Base-by-base conservation (phyloP, 2,797 vertebrate genomes). In the Discoglossus pictus region DNA sequence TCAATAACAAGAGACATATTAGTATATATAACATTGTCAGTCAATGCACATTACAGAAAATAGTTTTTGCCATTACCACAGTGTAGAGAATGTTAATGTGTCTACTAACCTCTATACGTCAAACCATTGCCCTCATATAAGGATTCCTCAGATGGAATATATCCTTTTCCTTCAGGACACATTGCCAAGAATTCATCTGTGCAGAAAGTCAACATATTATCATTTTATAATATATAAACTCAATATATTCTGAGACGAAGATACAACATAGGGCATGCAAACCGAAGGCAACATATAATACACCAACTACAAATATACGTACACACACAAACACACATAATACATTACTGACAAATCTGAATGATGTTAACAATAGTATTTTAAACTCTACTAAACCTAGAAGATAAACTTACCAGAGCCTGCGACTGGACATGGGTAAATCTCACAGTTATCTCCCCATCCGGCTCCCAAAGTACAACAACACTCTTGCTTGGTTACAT, bases 391-490 rank as follows among this genome's bases (percentile, higher is more conserved):
- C n/a, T n/a, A n/a, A n/a, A n/a, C n/a, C n/a, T n/a, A 36, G n/a
- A 23, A 13, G 16, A 31, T 55, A 2, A 36, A 77, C 85, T 86
- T 83, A 98, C 97, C 92, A 58, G 93, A 96, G 61, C 89, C 94
- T 27, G 89, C 76, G 21, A 97, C 90, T 0, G 97, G 96, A 63
- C 97, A 99, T 2, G 96, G 97, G 75, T 94, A 90, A 51, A 98
- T 92, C 86, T 98, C 96, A 40, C 96, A 98, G 88, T 98, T 98
- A 73, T 99, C 97, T 0, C 97, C 97, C 96, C 96, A 98, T 40
- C 96, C 96, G 0, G 93, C 96, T 11, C 97, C 97, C 40, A 98
- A 86, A 0, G 97, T 98, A 69, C 96, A 98, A 88, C 97, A 99
- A 80, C 97, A 99, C 74, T 99, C 95, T 79, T 95, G 89, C 74